Evolutionary conservation across 2,113 vertebrate species (phyloP), one percentile per base, ranked within the genome.

Genomic region (Leiothrix lutea): DNA sequence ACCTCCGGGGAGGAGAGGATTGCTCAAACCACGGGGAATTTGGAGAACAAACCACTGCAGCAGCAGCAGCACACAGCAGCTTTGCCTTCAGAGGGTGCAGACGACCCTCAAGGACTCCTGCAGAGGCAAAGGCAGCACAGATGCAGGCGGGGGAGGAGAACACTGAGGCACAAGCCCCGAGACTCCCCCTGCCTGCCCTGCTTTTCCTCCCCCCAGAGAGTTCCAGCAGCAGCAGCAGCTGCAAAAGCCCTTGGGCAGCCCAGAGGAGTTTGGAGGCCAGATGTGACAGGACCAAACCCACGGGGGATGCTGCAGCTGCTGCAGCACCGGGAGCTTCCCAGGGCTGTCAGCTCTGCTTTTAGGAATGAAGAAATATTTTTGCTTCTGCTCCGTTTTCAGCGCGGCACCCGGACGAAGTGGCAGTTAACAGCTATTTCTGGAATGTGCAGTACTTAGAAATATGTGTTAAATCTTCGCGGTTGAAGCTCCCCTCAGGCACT

Each of bases 401-500:
- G 23, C 4, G 58, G 31, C 35, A 42, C 11, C 14, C 5, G 11
- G 54, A 71, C 5, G 18, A 47, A 64, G 36, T 10, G 31, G 36
- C 9, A 57, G 72, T 11, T 60, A 90, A 14, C 11, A 40, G 48
- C 60, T 94, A 87, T 94, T 95, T 94, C 90, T 90, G 45, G 69
- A 93, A 86, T 62, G 53, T 7, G 5, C 10, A 14, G 23, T 16
- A 24, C 47, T 92, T 85, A 74, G 38, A 74, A 79, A 86, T 51
- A 0, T 16, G 28, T 65, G 35, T 38, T 48, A 21, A 54, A 73
- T 25, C 31, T 73, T 78, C 18, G 4, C 1, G 0, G 64, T 25
- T 79, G 80, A 67, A 93, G 72, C 45, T 93, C 53, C 80, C 92
- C 88, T 86, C 80, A 65, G 92, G 95, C 88, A 51, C 69, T 94